A percentile compares a stretch with the other conserved stretches of the same genome.
Evolutionary conservation across 1,140 invertebrate genomes (phyloP).

Genomic region (Sitophilus oryzae): DNA sequence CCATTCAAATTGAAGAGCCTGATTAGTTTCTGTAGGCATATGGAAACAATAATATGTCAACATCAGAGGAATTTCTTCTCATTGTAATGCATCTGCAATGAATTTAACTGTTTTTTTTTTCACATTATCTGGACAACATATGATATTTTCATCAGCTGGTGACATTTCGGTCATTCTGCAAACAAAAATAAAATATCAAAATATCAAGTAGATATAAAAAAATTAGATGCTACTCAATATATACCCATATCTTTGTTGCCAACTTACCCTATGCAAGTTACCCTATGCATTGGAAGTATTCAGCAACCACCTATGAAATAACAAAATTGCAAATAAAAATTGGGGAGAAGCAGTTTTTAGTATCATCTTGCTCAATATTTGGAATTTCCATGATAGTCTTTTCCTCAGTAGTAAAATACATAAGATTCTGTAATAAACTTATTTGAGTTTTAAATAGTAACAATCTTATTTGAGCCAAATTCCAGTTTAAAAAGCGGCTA

Average conservation of each 20-base stretch:
- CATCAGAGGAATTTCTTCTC: conserved; percentile 48
- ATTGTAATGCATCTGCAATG: conserved; percentile 34
- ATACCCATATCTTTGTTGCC: conserved; percentile 34
- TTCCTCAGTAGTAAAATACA: conserved; percentile 41
- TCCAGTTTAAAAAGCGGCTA: conserved; percentile 81
- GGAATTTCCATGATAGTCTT: conserved; percentile 35
- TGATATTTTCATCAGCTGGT: conserved; percentile 36
- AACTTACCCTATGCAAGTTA: conserved; percentile 37
- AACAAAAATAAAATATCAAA: too few species aligned
- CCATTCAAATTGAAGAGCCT: conserved; percentile 64
- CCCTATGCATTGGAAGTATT: conserved; percentile 50
- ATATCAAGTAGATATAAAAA: background rate
- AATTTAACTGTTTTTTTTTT: conserved; percentile 38
- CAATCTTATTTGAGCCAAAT: conserved; percentile 50
- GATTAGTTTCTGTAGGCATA: conserved; percentile 57
- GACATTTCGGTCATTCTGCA: conserved; percentile 38
- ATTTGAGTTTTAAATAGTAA: conserved; percentile 61
- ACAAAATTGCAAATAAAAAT: conserved; percentile 59
- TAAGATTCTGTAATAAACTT: conserved; percentile 56
- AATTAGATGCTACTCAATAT: background rate
- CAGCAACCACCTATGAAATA: conserved; percentile 78
- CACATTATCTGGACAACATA: conserved; percentile 39
- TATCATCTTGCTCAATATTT: conserved; percentile 34
- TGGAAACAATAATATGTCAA: conserved; percentile 56
- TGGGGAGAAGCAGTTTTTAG: conserved; percentile 26